phyloP scores from a whole-genome alignment of 2,797 vertebrate genomes.

The Neoniphon sammara region DNA sequence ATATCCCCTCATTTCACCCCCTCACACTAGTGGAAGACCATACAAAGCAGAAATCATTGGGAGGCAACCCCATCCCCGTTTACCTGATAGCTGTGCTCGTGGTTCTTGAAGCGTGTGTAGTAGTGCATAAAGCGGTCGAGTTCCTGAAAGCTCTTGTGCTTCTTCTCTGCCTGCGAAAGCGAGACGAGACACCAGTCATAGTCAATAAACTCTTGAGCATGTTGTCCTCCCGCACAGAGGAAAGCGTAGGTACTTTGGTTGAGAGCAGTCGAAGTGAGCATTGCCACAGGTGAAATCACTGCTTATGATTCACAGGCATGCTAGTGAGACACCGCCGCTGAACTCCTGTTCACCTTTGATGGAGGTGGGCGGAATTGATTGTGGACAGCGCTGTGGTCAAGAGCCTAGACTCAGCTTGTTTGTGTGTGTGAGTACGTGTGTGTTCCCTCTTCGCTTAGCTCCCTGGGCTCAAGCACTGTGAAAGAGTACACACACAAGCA shows the following conservation, averaged over 20 bases:
- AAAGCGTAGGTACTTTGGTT: slow-evolving; percentile 24
- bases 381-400: not conserved
- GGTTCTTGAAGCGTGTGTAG: slow-evolving; percentile 98
- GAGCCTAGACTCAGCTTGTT: not conserved
- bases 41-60: slow-evolving; percentile 42
- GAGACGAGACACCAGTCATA: slow-evolving; percentile 58
- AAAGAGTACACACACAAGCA: not conserved
- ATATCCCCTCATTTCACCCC: not conserved
- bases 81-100: slow-evolving; percentile 98
- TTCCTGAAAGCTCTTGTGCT: slow-evolving; percentile 97
- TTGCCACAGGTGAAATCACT: slow-evolving; percentile 32
- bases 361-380: not conserved
- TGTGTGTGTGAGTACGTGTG: not conserved
- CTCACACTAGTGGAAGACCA: slow-evolving; percentile 3
- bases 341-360: slow-evolving; percentile 26
- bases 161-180: slow-evolving; percentile 92
- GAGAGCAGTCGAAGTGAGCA: slow-evolving; percentile 26
- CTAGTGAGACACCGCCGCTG: not conserved
- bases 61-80: slow-evolving; percentile 44
- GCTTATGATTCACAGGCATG: slow-evolving; percentile 27
- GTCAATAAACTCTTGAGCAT: slow-evolving; percentile 47
- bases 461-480: not conserved
- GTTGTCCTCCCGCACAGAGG: slow-evolving; percentile 31
- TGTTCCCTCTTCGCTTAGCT: not conserved
- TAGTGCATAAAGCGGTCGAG: slow-evolving; percentile 99